Percentiles rank a stretch among this genome's conserved stretches.
Evolutionary conservation across 2,888 invertebrate genomes (phyloP).

Genomic region (Melinaea marsaeus): DNA sequence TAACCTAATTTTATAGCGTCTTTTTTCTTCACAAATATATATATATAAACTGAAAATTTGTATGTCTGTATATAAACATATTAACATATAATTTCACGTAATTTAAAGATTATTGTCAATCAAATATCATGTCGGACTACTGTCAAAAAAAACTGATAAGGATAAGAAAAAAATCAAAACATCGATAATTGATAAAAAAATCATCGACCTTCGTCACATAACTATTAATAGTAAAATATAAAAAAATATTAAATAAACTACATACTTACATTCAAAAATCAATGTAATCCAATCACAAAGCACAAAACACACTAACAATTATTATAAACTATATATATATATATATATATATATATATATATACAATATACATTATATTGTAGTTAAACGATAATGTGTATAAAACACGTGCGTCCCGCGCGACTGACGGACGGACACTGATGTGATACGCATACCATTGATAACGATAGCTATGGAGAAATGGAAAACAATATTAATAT

Average conservation of each 20-base stretch:
- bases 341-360: too few species aligned
- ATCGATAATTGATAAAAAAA: conserved; percentile 8
- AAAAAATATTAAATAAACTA: conserved; percentile 33
- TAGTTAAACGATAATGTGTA: conserved; percentile 44
- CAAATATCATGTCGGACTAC: too few species aligned
- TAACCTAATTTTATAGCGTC: conserved; percentile 5
- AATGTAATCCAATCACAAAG: conserved; percentile 70
- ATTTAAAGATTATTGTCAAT: too few species aligned
- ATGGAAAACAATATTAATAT: conserved; percentile 69
- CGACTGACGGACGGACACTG: conserved; percentile 59
- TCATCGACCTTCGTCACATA: conserved; percentile 3
- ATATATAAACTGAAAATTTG: too few species aligned
- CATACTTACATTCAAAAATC: conserved; percentile 63
- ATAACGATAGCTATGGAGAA: conserved; percentile 64
- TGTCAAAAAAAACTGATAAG: neutral
- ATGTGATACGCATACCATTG: conserved; percentile 48
- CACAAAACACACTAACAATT: conserved; percentile 38
- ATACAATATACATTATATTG: too few species aligned
- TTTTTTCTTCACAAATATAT: neutral
- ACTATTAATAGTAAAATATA: conserved; percentile 6
- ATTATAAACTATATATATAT: neutral
- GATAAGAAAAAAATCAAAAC: neutral
- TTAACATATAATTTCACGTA: neutral
- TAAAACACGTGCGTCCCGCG: conserved; percentile 54
- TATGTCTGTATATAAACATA: neutral